Percentiles rank a stretch among this genome's conserved stretches.
phyloP scores from a whole-genome alignment of 2,797 vertebrate species.

The Eulemur rubriventer region DNA sequence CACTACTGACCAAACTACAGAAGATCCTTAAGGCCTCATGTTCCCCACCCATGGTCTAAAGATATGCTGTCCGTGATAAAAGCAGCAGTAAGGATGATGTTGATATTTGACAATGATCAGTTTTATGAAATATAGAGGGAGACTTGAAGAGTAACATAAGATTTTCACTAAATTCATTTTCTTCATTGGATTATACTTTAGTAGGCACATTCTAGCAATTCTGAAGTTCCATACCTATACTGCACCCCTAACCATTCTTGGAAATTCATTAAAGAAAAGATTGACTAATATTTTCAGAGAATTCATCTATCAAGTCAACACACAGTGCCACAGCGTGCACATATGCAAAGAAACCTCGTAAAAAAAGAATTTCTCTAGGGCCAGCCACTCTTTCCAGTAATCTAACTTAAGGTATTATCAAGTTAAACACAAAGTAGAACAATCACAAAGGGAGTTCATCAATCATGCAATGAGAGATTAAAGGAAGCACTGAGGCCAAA shows the following conservation, averaged over 20 bases:
- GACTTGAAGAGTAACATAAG: conserved; percentile 2
- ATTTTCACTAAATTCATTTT: conserved; percentile 7
- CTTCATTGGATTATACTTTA: neutral
- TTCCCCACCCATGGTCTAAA: neutral
- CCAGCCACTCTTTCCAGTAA: conserved; percentile 21
- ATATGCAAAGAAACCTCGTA: conserved; percentile 29
- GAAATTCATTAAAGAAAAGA: conserved; percentile 47
- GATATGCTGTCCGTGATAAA: neutral
- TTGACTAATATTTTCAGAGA: conserved; percentile 6
- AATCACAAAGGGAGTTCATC: neutral
- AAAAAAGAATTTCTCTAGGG: neutral
- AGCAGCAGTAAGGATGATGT: neutral
- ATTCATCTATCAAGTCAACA: conserved; percentile 35
- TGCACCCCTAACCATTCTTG: neutral
- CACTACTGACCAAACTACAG: neutral
- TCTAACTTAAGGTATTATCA: conserved; percentile 33
- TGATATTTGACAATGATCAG: neutral
- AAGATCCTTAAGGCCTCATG: neutral
- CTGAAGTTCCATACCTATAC: neutral
- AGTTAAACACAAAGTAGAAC: conserved; percentile 11
- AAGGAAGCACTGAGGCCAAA: neutral
- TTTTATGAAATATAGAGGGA: conserved; percentile 32
- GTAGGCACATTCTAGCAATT: neutral
- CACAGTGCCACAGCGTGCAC: neutral
- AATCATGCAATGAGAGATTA: neutral